phyloP scores from a whole-genome alignment of 2,113 vertebrate genomes.

The Micronycteris hirsuta region DNA sequence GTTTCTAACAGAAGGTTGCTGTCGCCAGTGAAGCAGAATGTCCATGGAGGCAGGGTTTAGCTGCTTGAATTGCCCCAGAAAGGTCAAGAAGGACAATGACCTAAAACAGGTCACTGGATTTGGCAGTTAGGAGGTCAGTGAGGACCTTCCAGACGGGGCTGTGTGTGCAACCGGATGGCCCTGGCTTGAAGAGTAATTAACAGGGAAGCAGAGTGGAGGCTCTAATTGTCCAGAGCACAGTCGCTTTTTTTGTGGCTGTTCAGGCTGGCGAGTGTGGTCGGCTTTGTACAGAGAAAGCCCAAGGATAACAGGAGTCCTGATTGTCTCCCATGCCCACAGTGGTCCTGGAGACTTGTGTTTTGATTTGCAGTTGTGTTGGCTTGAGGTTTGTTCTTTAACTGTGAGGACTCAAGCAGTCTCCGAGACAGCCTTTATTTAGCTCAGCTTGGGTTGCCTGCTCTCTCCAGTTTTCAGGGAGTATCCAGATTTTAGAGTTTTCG shows the following conservation, averaged over 20 bases:
- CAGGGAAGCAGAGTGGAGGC: background rate
- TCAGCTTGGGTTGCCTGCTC: background rate
- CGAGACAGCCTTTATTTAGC: background rate
- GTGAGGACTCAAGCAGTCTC: background rate
- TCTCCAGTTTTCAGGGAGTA: background rate
- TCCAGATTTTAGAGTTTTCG: background rate
- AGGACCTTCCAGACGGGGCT: background rate
- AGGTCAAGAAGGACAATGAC: background rate
- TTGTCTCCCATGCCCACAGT: rapidly evolving
- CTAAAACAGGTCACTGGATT: background rate
- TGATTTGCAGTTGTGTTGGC: background rate
- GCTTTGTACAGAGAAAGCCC: background rate
- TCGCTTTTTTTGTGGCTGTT: background rate
- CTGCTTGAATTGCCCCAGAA: background rate
- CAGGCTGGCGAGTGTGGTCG: background rate
- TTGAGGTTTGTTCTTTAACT: background rate
- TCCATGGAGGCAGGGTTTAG: background rate
- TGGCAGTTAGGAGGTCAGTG: background rate
- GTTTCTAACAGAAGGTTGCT: no score
- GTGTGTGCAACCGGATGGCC: background rate
- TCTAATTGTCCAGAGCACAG: background rate
- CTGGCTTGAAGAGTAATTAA: background rate
- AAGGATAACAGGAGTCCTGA: background rate
- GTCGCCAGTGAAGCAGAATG: background rate
- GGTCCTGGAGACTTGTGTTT: background rate